Evolutionary conservation across 2,888 invertebrate genomes (phyloP), one percentile per base, ranked within the genome.

Genomic region (Dione juno): DNA sequence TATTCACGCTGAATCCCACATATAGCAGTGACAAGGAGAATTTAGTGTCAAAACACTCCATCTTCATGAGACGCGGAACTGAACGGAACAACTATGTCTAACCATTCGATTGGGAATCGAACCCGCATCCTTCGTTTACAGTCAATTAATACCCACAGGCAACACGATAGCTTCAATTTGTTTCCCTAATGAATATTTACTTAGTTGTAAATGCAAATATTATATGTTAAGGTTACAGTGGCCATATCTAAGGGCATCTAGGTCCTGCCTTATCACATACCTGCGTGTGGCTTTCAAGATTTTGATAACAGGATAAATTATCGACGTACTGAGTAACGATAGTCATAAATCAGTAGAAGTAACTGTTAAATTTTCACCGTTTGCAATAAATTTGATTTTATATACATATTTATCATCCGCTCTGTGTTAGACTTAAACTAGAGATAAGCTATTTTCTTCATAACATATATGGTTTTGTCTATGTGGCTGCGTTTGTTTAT

Each of bases 221-320:
- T 41, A 40, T 13, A 11, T n/a, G 28, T 80, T 79, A 48, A 58
- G 48, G 11, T 10, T 50, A 16, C 9, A 50, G 50, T 50, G 50
- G 28, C 28, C 28, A 28, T 45, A 48, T 69, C 69, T 58, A 13
- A 69, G 64, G 69, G 37, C 64, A 65, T 69, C 64, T 57, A 69
- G 58, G 65, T 59, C 53, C 45, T 52, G 37, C 13, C 41, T 21
- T 19, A 50, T 11, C 50, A 10, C 11, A 50, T 50, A 13, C 28
- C 61, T 61, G 61, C 43, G 54, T 37, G 13, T 37, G 64, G 16
- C 57, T 21, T 35, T n/a, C 50, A 45, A 43, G 69, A 52, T 58
- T 58, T 65, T 58, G 65, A 48, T 63, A 8, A 63, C 35, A 3
- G 35, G 45, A 63, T 63, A 63, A 63, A 16, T 16, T 48, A 61